These are phyloP conservation scores for Drosophila jambulina DNA, from an alignment of 1,140 invertebrate species.

Conservation along the genomic window DNA sequence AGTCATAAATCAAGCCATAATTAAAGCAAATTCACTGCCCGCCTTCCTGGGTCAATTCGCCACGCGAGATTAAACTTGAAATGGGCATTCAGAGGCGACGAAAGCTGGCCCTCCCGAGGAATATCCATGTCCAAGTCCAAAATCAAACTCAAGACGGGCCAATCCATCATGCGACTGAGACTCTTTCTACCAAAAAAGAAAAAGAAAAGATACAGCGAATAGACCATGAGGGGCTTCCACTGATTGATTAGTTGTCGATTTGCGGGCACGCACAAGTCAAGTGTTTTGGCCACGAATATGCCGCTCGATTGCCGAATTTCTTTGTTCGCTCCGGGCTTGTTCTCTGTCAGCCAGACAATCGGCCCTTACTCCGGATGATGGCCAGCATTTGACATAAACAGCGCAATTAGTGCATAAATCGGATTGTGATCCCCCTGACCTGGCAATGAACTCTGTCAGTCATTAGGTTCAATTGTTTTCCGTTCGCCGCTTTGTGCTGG, in stretches of 20 bases:
- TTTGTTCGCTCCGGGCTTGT: conserved; percentile 35
- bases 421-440: conserved; percentile 41
- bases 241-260: conserved; percentile 71
- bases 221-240: conserved; percentile 10
- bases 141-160: conserved; percentile 32
- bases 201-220: not conserved
- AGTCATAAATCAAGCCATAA: conserved; percentile 64
- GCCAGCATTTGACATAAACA: conserved; percentile 53
- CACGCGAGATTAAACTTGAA: conserved; percentile 56
- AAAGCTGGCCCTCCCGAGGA: conserved; percentile 1
- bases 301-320: conserved; percentile 38
- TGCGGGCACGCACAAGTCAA: conserved; percentile 62
- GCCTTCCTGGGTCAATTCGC: conserved; percentile 34
- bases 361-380: conserved; percentile 8
- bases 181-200: not conserved
- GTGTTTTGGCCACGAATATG: conserved; percentile 50
- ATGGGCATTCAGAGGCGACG: conserved; percentile 17
- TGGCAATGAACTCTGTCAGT: conserved; percentile 48
- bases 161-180: conserved; percentile 47
- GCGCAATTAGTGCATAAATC: conserved; percentile 67
- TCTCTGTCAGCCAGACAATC: conserved; percentile 39
- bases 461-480: conserved; percentile 59
- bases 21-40: conserved; percentile 35
- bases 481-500: conserved; percentile 18
- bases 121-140: conserved; percentile 1